phyloP scores from a whole-genome alignment of 2,888 invertebrate species.

The Phaonia tiefii region DNA sequence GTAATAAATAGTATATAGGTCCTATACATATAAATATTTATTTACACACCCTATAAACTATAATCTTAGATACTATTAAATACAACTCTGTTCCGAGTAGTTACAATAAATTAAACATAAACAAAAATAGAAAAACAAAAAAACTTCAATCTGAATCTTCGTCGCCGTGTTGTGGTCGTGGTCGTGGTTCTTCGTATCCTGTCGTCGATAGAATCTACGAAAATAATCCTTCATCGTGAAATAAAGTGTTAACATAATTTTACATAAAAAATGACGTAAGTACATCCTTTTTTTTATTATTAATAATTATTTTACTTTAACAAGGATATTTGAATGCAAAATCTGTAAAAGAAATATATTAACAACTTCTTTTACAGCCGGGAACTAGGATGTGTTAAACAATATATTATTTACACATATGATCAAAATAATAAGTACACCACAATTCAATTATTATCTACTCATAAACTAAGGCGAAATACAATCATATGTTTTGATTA shows the following conservation, averaged over 20 bases:
- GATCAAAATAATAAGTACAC: too few species aligned
- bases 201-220: conserved; percentile 12
- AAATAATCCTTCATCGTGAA: conserved; percentile 26
- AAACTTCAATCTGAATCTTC: conserved; percentile 29
- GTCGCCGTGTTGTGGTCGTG: conserved; percentile 13
- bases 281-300: too few species aligned
- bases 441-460: too few species aligned
- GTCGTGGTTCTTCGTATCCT: not conserved
- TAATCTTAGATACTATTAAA: not conserved
- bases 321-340: too few species aligned
- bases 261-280: conserved; percentile 61
- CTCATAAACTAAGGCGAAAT: too few species aligned
- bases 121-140: not conserved
- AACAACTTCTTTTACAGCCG: too few species aligned
- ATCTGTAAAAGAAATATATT: too few species aligned
- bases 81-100: not conserved
- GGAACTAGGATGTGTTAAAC: too few species aligned
- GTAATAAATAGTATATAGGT: not conserved
- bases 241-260: conserved; percentile 53
- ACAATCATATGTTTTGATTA: too few species aligned
- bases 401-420: too few species aligned
- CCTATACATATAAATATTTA: conserved; percentile 31
- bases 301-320: too few species aligned
- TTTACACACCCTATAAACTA: not conserved
- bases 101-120: conserved; percentile 14